phyloP scores from a whole-genome alignment of 92 coral and sea anemone genomes.

The Paramuricea clavata region DNA sequence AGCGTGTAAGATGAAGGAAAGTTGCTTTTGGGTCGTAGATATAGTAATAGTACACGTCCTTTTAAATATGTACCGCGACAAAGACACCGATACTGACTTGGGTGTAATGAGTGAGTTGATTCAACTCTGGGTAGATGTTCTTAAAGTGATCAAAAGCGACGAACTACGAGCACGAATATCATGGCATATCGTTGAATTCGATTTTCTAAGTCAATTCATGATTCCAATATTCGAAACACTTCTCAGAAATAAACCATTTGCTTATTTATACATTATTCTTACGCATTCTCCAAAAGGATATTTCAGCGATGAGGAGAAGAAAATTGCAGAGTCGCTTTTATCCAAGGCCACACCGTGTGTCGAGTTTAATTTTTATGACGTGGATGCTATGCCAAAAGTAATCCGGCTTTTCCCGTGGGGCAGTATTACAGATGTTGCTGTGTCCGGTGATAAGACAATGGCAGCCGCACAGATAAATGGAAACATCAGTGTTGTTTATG shows the following conservation, averaged over 20 bases:
- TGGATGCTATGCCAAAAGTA: background rate
- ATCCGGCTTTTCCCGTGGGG: background rate
- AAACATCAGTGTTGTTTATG: background rate
- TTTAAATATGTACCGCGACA: background rate
- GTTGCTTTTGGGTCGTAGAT: background rate
- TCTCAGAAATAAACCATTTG: background rate
- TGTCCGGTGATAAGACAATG: background rate
- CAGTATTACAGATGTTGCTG: background rate
- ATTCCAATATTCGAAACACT: no score
- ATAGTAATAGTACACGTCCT: background rate
- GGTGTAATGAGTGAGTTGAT: no score
- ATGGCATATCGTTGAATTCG: background rate
- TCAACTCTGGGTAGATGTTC: background rate
- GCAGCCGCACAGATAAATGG: background rate
- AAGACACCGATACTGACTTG: background rate
- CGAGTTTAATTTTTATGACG: background rate
- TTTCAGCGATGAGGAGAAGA: slow-evolving; percentile 7
- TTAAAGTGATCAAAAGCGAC: background rate
- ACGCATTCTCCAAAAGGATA: background rate
- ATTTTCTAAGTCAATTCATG: background rate
- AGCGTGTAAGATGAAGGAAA: background rate
- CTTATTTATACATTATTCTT: background rate
- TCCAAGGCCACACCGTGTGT: background rate
- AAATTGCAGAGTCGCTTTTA: background rate
- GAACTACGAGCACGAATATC: background rate